These are phyloP conservation scores for Dermatophagoides farinae DNA, from an alignment of 1,140 invertebrate genomes.

Conservation along the genomic window DNA sequence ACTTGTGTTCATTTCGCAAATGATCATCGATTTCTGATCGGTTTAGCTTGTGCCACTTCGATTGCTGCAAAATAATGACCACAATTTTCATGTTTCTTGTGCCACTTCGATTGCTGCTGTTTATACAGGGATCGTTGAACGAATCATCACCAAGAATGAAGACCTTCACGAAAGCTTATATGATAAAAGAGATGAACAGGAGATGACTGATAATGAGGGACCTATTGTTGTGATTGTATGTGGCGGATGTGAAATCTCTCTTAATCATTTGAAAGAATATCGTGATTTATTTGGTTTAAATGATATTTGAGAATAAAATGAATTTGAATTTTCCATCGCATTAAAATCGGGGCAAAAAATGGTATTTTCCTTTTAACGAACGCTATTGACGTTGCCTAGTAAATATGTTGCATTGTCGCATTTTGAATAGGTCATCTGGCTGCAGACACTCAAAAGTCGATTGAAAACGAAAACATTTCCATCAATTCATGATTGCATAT, in stretches of 20 bases:
- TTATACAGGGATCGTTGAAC: conserved; percentile 23
- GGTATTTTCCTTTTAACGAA: no score
- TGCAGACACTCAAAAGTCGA: no score
- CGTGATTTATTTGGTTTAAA: conserved; percentile 16
- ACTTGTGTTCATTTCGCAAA: conserved; percentile 29
- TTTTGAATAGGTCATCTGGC: no score
- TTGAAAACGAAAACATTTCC: no score
- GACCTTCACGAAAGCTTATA: background rate
- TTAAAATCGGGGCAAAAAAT: no score
- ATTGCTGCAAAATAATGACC: no score
- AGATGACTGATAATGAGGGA: conserved; percentile 22
- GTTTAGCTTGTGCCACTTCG: conserved; percentile 32
- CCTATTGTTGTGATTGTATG: conserved; percentile 32
- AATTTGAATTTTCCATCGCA: no score
- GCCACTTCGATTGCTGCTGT: conserved; percentile 30
- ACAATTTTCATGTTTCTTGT: no score
- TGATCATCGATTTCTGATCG: conserved; percentile 30
- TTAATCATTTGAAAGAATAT: conserved; percentile 25
- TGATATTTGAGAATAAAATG: no score
- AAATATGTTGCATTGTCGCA: no score
- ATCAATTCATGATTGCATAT: no score
- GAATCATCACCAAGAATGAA: background rate
- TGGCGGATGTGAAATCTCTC: conserved; percentile 29
- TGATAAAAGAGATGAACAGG: conserved; percentile 8
- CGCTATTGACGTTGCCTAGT: no score